Evolutionary conservation across 53 echinoderm and acorn worm genomes (phyloP).

Genomic region (Pentamera pediparva): DNA sequence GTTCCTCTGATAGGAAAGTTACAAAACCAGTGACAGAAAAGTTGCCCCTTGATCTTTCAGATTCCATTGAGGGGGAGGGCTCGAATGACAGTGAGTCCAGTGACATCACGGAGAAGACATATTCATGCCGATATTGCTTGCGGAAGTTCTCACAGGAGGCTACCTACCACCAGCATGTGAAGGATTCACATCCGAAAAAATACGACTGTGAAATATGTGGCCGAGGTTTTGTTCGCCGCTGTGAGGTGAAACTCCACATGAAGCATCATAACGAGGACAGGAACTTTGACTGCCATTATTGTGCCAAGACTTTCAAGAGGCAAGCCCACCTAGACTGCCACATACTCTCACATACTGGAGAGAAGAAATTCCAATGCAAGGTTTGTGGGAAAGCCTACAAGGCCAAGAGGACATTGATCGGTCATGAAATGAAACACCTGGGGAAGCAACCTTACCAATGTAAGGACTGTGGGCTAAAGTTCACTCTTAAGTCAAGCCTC

Average conservation of each 20-base stretch:
- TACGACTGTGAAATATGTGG: constrained; percentile 9
- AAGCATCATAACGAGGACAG: constrained; percentile 17
- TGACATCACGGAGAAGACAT: not conserved
- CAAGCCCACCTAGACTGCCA: constrained; percentile 30
- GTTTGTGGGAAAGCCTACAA: constrained; percentile 25
- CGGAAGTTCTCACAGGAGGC: not conserved
- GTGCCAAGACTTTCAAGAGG: constrained; percentile 25
- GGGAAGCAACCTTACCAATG: constrained; percentile 23
- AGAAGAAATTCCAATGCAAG: constrained; percentile 9
- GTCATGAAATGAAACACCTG: constrained; percentile 18
- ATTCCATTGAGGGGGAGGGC: not conserved
- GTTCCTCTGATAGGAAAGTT: no score
- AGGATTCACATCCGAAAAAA: not conserved
- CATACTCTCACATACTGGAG: constrained; percentile 18
- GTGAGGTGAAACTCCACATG: constrained; percentile 20
- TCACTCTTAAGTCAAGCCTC: constrained; percentile 32
- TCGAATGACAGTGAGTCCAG: no score
- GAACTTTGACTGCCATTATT: constrained; percentile 11
- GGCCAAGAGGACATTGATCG: constrained; percentile 14
- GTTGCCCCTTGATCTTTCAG: not conserved
- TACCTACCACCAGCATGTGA: constrained; percentile 18
- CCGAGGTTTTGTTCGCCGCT: constrained; percentile 14
- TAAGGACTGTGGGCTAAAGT: constrained; percentile 28
- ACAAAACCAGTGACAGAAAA: not conserved
- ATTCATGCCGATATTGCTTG: constrained; percentile 20